Evolutionary conservation across 2,797 vertebrate species (phyloP).

Genomic region (Potorous gilbertii): DNA sequence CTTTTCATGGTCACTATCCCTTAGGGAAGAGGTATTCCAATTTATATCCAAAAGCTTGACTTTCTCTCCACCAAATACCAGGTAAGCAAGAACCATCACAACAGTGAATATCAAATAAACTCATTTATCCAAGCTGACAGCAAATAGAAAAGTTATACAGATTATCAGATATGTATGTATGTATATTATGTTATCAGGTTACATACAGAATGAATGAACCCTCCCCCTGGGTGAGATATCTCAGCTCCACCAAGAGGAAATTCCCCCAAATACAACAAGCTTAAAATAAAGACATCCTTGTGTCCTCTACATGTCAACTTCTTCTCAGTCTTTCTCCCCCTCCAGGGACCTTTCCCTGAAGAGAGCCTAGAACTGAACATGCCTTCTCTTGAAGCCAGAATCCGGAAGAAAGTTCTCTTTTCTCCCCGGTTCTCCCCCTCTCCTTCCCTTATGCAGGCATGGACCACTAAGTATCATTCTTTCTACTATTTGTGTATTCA

Average conservation of each 20-base stretch:
- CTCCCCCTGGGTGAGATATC: not conserved
- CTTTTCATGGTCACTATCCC: not conserved
- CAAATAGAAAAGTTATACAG: not conserved
- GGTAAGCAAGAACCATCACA: not conserved
- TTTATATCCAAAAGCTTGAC: not conserved
- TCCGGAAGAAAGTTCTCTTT: too few species aligned
- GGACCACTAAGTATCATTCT: too few species aligned
- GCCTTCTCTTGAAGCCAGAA: too few species aligned
- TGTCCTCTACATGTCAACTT: not conserved
- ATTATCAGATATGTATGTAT: not conserved
- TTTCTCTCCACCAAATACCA: not conserved
- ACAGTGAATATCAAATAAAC: not conserved
- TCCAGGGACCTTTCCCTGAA: not conserved
- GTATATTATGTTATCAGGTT: not conserved
- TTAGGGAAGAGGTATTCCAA: not conserved
- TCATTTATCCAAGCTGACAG: not conserved
- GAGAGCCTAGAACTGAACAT: too few species aligned
- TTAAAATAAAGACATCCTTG: not conserved
- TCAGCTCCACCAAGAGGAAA: not conserved
- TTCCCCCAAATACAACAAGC: not conserved
- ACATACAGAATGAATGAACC: not conserved
- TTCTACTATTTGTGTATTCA: not conserved
- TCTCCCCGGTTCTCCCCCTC: too few species aligned
- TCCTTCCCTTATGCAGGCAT: too few species aligned
- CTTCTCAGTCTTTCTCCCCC: not conserved